Percentiles rank a stretch among this genome's conserved stretches.
These are phyloP conservation scores for Phalacrocorax carbo DNA, from an alignment of 2,113 vertebrate species.

Conservation along the genomic window DNA sequence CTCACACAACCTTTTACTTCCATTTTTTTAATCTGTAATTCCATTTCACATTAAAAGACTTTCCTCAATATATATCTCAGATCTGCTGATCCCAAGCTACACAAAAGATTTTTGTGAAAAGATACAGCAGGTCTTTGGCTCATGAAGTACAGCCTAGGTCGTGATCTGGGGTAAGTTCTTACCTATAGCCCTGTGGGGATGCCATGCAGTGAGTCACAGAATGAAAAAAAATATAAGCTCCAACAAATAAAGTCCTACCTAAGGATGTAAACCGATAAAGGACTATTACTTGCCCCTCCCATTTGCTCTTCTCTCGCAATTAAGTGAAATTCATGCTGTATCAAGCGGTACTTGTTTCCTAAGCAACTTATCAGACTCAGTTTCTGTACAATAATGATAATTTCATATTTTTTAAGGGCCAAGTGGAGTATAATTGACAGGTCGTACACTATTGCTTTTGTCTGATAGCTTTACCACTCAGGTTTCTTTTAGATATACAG, in stretches of 20 bases:
- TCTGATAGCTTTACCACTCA: background rate
- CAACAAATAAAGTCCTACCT: background rate
- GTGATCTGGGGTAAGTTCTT: background rate
- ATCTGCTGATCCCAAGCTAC: background rate
- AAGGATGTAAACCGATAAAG: background rate
- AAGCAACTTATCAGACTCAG: background rate
- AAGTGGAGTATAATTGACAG: background rate
- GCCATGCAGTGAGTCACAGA: background rate
- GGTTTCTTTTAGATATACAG: background rate
- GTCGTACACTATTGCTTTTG: background rate
- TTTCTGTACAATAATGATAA: background rate
- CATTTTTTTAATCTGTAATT: background rate
- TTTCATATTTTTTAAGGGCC: background rate
- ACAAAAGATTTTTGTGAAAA: background rate
- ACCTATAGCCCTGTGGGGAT: background rate
- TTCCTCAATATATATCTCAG: background rate
- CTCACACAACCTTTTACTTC: background rate
- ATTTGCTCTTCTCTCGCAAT: background rate
- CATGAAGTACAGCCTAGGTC: background rate
- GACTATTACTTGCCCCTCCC: background rate
- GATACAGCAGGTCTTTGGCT: background rate
- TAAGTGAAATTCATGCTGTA: background rate
- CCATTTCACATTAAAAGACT: constrained; percentile 7
- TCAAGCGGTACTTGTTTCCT: background rate
- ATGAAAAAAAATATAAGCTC: background rate